phyloP scores from a whole-genome alignment of 2,888 invertebrate genomes.

The Leucozona laternaria region DNA sequence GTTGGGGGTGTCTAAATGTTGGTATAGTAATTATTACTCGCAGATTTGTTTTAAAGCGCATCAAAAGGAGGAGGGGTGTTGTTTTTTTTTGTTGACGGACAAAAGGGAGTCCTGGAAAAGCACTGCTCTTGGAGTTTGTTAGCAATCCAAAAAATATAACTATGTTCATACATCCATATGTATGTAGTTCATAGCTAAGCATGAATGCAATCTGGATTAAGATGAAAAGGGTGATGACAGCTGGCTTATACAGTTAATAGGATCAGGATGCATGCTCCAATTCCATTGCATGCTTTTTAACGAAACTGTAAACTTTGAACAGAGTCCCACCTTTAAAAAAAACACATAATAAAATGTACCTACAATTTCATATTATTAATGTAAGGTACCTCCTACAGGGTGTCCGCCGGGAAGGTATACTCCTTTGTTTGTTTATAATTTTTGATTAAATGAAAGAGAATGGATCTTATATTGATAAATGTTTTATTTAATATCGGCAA shows the following conservation, averaged over 20 bases:
- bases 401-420: no score
- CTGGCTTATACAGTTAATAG: constrained; percentile 36
- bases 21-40: constrained; percentile 49
- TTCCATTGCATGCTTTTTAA: constrained; percentile 29
- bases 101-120: not conserved
- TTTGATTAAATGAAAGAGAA: no score
- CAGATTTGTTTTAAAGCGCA: constrained; percentile 49
- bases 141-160: constrained; percentile 9
- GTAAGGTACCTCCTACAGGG: no score
- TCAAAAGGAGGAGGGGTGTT: constrained; percentile 29
- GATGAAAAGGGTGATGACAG: constrained; percentile 13
- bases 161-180: not conserved
- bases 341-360: not conserved
- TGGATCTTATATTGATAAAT: no score
- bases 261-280: constrained; percentile 45
- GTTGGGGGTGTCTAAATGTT: constrained; percentile 21
- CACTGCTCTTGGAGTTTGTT: not conserved
- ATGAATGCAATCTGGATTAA: constrained; percentile 35
- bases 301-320: not conserved
- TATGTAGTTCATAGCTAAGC: not conserved
- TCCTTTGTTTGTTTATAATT: no score
- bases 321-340: not conserved
- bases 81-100: not conserved
- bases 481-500: no score
- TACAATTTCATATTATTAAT: no score